Evolutionary conservation across 2,797 vertebrate genomes (phyloP), one percentile per base, ranked within the genome.

Genomic region (Trichosurus vulpecula): DNA sequence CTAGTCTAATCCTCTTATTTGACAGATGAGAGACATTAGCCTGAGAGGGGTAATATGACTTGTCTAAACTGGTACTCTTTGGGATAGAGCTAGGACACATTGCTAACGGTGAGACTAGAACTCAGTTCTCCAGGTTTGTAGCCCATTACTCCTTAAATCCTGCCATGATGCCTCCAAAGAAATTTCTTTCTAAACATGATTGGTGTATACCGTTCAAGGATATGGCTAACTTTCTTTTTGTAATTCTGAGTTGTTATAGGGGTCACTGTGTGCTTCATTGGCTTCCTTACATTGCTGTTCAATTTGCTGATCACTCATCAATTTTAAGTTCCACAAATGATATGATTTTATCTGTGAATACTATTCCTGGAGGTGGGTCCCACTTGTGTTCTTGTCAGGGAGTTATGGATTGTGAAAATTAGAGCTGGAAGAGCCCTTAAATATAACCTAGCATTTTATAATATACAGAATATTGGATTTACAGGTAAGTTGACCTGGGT

Each of bases 51-150:
- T 56, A 61, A 25, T 51, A 29, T 5, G 31, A 52, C 47, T 91
- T 56, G 12, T 1, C 90, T 3, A 2, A 90, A 53, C 12, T 92
- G 1, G 27, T 9, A 58, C 55, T 31, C 29, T 66, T 66, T n/a
- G 3, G 11, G 52, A 22, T 0, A 6, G 6, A 27, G 10, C 3
- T 31, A 54, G 25, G 12, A 1, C 0, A 57, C 53, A 66, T 1
- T n/a, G 31, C n/a, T 0, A 3, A 11, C 30, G 30, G 9, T 47
- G 29, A 87, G 30, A 51, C 58, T 0, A 87, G 41, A 90, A n/a
- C 52, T 16, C n/a, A 35, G 58, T 66, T 66, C 30, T n/a, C 13
- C 35, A 35, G 31, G 29, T 66, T 66, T 66, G 58, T 66, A 66
- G 31, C 1, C 4, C 5, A 16, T 58, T 66, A 4, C 3, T 66